Conservation (phyloP, 2,888 invertebrate genomes). For the Heliconius aoede region DNA sequence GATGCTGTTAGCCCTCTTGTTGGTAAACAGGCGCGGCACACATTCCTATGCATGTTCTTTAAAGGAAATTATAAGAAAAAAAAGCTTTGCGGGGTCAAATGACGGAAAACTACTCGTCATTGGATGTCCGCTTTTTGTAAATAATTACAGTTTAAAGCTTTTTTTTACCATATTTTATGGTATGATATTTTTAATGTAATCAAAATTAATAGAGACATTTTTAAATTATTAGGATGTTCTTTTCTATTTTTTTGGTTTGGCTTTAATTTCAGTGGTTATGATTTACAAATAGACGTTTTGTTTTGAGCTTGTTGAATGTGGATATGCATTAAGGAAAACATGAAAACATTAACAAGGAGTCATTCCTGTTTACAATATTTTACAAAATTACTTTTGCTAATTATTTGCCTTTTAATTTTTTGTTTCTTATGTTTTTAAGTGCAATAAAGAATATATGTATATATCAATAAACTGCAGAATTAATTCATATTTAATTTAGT, state of each 20-base stretch:
- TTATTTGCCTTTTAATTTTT: no score
- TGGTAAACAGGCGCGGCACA: conserved; percentile 44
- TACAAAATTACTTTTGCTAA: no score
- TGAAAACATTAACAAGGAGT: not conserved
- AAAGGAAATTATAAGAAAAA: conserved; percentile 38
- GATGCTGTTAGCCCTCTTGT: conserved; percentile 34
- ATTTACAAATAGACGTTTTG: not conserved
- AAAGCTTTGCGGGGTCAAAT: not conserved
- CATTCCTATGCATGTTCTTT: conserved; percentile 34
- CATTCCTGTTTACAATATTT: not conserved
- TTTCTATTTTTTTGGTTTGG: not conserved
- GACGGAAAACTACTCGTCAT: conserved; percentile 23
- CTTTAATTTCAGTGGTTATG: no score
- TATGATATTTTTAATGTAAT: no score
- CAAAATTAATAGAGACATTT: no score
- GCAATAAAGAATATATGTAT: no score
- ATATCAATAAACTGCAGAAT: not conserved
- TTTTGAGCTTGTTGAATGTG: not conserved
- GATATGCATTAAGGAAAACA: not conserved
- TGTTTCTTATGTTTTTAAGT: no score
- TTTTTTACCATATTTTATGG: no score
- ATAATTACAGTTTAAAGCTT: not conserved
- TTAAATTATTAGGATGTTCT: not conserved
- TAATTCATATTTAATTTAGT: not conserved
- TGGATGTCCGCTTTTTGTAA: not conserved